phyloP scores from a whole-genome alignment of 2,797 vertebrate genomes.

The Tamandua tetradactyla region DNA sequence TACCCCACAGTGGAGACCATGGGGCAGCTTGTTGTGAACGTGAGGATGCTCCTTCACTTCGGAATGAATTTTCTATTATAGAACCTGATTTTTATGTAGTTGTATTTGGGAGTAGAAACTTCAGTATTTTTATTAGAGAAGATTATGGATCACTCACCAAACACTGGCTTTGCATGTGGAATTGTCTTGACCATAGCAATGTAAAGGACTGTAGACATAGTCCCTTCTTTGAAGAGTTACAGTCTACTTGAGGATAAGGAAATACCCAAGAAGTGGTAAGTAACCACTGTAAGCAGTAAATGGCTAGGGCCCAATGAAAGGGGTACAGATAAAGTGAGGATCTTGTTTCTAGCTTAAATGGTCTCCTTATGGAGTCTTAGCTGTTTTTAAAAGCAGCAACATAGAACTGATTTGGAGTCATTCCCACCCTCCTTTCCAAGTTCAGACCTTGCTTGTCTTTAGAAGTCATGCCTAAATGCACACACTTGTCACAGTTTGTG shows the following conservation, averaged over 20 bases:
- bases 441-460: neutral
- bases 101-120: neutral
- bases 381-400: neutral
- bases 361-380: neutral
- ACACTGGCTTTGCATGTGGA: neutral
- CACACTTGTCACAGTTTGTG: neutral
- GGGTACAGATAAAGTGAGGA: neutral
- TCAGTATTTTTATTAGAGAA: slow-evolving; percentile 27
- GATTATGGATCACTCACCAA: neutral
- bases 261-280: neutral
- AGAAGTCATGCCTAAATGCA: neutral
- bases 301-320: neutral
- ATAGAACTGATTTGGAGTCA: neutral
- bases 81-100: neutral
- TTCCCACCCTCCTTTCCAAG: neutral
- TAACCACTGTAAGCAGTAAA: neutral
- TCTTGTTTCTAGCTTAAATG: neutral
- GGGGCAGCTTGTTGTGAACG: neutral
- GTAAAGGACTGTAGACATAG: neutral
- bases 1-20: neutral
- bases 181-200: neutral
- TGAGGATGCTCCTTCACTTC: neutral
- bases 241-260: neutral
- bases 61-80: neutral
- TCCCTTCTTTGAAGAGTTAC: neutral